Conservation (phyloP, 2,797 vertebrate genomes). For the Dallia pectoralis region DNA sequence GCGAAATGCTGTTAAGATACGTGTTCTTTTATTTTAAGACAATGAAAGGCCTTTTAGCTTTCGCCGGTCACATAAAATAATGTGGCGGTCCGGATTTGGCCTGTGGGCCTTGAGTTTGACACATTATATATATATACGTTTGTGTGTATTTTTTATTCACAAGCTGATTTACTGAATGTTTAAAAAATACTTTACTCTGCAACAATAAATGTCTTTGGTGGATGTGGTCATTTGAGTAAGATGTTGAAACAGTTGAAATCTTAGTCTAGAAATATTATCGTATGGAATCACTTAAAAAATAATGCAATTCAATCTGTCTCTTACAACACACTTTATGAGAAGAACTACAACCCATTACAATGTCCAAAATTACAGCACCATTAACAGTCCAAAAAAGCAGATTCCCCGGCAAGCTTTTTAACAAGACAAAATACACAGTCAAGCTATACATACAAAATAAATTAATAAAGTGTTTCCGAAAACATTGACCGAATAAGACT, state of each 20-base stretch:
- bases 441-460: slow-evolving; percentile 8
- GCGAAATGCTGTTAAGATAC: too few relatives aligned
- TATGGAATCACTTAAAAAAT: neutral
- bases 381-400: slow-evolving; percentile 9
- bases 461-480: slow-evolving; percentile 1
- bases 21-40: too few relatives aligned
- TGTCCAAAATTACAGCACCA: slow-evolving; percentile 25
- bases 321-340: neutral
- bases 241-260: neutral
- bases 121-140: too few relatives aligned
- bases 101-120: too few relatives aligned
- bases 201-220: neutral
- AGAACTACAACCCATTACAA: neutral
- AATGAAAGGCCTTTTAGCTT: too few relatives aligned
- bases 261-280: neutral
- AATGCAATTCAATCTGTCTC: neutral
- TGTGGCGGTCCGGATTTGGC: too few relatives aligned
- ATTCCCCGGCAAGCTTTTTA: slow-evolving; percentile 28
- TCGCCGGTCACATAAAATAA: too few relatives aligned
- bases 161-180: neutral
- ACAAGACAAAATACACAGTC: slow-evolving; percentile 25
- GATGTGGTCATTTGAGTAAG: neutral
- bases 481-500: slow-evolving; percentile 1
- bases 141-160: neutral
- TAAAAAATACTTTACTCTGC: neutral